Evolutionary conservation across 1,140 invertebrate genomes (phyloP).

Genomic region (Cydia strobilella): DNA sequence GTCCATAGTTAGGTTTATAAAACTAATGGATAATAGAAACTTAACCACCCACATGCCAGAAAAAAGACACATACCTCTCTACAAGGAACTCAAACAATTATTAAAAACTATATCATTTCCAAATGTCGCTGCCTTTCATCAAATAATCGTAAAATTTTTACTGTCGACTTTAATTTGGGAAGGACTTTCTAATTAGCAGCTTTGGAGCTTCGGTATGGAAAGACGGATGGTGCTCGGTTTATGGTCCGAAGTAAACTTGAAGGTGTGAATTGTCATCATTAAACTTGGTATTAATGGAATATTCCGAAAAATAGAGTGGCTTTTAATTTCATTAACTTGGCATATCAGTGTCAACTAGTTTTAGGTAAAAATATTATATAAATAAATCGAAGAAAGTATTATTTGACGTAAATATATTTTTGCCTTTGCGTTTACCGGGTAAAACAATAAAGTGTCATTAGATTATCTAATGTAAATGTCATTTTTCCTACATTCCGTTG

Average conservation of each 20-base stretch:
- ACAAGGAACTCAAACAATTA: not conserved
- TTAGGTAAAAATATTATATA: not conserved
- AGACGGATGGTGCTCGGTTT: slow-evolving; percentile 7
- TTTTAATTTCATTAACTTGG: not conserved
- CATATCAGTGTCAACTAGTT: not conserved
- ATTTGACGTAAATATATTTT: too few species aligned
- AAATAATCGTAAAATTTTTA: slow-evolving; percentile 12
- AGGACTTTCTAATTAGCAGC: slow-evolving; percentile 27
- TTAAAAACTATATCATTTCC: slow-evolving; percentile 12
- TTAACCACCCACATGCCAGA: not conserved
- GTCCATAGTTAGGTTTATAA: too few species aligned
- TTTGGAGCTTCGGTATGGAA: not conserved
- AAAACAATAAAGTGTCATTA: too few species aligned
- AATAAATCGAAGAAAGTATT: too few species aligned
- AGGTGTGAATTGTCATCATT: slow-evolving; percentile 31
- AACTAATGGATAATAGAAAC: too few species aligned
- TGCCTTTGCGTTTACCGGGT: too few species aligned
- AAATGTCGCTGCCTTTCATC: slow-evolving; percentile 12
- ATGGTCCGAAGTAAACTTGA: slow-evolving; percentile 17
- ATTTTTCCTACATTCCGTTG: too few species aligned
- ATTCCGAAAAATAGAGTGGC: not conserved
- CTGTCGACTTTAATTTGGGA: slow-evolving; percentile 20
- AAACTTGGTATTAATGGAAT: slow-evolving; percentile 5
- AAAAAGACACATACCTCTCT: not conserved
- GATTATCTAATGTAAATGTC: too few species aligned